Evolutionary conservation across 2,113 vertebrate species (phyloP), one percentile per base, ranked within the genome.

Genomic region (Lanius collurio): DNA sequence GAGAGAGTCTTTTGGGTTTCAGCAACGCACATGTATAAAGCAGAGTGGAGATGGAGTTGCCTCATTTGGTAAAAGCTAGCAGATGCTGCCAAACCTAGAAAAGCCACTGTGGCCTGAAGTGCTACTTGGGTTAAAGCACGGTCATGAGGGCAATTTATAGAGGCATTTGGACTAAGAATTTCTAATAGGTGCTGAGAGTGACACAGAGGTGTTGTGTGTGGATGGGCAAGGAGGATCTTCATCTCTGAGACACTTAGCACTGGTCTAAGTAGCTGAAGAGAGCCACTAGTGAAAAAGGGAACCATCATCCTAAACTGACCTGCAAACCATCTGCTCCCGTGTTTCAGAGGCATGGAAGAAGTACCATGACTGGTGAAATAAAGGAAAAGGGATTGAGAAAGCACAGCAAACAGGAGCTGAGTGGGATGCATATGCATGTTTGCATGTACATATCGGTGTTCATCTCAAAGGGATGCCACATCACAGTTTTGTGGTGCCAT

Each of bases 61-160:
- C 50, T 76, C 78, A 33, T 88, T 75, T 75, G 27, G 41, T 80
- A 79, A 87, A 65, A 87, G 46, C 42, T 71, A 83, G 75, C 22
- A 82, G 87, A 92, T 39, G 76, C 53, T 78, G 67, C 52, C 33
- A 56, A 87, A 89, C 50, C 42, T 75, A 41, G 65, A 87, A 93
- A 69, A 90, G 76, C 46, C 83, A 79, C 88, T 60, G 13, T 10
- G 56, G 68, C 33, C 62, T 86, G 89, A 96, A 94, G 80, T 59
- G 73, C 79, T 94, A 1, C 76, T 84, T 81, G 73, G 83, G 84
- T 95, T 95, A 87, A 89, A 93, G 82, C 44, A 23, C 0, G 11
- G 76, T 90, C 89, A 92, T 31, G 30, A 91, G 81, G 69, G 63
- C 67, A 68, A 91, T 93, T 93, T 62, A 42, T 65, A 94, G 60